Evolutionary conservation across 2,797 vertebrate species (phyloP).

Genomic region (Oreochromis mossambicus): DNA sequence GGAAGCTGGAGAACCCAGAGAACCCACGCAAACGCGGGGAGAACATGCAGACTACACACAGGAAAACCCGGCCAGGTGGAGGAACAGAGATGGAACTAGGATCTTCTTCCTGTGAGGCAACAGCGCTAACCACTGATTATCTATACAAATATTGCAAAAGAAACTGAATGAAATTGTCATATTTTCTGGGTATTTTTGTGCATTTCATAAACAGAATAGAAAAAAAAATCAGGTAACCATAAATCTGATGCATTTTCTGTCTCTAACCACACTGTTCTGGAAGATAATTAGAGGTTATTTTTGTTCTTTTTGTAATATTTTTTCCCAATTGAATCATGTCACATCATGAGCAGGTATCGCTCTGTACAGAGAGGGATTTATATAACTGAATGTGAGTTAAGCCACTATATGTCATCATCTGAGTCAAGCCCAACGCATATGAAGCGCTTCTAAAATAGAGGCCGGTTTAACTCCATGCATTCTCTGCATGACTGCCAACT

Average conservation of each 20-base stretch:
- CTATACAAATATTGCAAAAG: not conserved
- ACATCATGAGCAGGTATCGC: not conserved
- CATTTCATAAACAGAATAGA: not conserved
- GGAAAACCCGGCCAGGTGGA: not conserved
- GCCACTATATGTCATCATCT: conserved; percentile 14
- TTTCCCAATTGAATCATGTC: not conserved
- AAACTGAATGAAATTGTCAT: accelerated
- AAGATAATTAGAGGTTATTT: accelerated
- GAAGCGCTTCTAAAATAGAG: conserved; percentile 64
- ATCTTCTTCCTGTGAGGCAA: not conserved
- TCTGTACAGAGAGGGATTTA: not conserved
- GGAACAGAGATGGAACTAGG: not conserved
- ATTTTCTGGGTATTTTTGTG: not conserved
- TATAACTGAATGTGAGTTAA: not conserved
- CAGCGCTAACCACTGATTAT: not conserved
- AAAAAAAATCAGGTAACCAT: not conserved
- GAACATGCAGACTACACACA: not conserved
- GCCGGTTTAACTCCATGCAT: conserved; percentile 29
- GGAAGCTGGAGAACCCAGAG: not conserved
- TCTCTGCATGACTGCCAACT: conserved; percentile 12
- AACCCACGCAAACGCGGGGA: accelerated
- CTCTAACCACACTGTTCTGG: accelerated
- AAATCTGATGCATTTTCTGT: not conserved
- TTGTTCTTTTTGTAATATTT: not conserved
- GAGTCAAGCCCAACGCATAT: conserved; percentile 41